These are phyloP conservation scores for Magallana ariakensis DNA, from an alignment of 1,140 invertebrate genomes.

Conservation along the genomic window DNA sequence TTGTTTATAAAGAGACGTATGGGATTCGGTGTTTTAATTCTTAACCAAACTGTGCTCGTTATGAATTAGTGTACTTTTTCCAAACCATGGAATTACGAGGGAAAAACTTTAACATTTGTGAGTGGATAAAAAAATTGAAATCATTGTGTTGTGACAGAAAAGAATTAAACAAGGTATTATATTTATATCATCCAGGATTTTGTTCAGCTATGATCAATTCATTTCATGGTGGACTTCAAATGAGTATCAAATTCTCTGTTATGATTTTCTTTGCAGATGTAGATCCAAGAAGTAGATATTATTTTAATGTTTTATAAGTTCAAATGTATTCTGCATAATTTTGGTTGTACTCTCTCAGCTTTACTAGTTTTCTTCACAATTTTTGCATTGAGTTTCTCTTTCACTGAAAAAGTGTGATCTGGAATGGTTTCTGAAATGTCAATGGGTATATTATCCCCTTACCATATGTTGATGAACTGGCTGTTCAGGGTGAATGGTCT, in stretches of 20 bases:
- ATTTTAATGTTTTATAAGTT: too few species aligned
- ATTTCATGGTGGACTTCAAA: not conserved
- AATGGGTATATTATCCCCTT: too few species aligned
- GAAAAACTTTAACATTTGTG: not conserved
- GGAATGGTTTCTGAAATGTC: too few species aligned
- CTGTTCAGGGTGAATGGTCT: too few species aligned
- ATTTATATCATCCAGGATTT: not conserved
- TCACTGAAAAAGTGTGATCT: too few species aligned
- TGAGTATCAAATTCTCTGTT: not conserved
- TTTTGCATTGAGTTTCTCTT: too few species aligned
- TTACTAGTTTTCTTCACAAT: too few species aligned
- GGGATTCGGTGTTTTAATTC: not conserved
- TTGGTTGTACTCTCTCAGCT: too few species aligned
- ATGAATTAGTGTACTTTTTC: not conserved
- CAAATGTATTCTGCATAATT: too few species aligned
- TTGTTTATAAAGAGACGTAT: not conserved
- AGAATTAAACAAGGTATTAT: constrained; percentile 3
- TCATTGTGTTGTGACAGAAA: not conserved
- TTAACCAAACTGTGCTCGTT: not conserved
- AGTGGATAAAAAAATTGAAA: constrained; percentile 20
- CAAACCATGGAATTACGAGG: not conserved
- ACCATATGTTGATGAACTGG: too few species aligned
- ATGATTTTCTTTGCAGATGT: too few species aligned
- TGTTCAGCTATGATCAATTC: not conserved
- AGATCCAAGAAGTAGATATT: too few species aligned